These are phyloP conservation scores for Gnatocerus cornutus DNA, from an alignment of 2,888 invertebrate species.

Conservation along the genomic window DNA sequence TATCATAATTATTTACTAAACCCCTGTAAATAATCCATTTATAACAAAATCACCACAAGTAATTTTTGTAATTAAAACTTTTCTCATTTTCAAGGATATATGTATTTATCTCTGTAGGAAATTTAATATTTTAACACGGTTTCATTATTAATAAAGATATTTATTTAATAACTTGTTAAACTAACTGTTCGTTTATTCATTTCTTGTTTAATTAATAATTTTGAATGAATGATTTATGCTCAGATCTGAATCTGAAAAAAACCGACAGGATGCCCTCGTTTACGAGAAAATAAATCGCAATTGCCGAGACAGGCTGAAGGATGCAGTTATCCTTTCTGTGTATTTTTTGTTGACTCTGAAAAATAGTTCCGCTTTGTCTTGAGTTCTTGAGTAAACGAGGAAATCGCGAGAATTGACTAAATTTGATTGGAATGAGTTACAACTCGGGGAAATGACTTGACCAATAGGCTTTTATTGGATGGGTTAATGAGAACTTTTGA, in stretches of 20 bases:
- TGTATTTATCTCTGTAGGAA: background rate
- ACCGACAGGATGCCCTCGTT: slow-evolving; percentile 11
- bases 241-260: slow-evolving; percentile 12
- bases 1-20: slow-evolving; percentile 24
- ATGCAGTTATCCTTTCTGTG: slow-evolving; percentile 12
- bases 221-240: slow-evolving; percentile 7
- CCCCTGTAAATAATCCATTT: slow-evolving; percentile 9
- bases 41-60: slow-evolving; percentile 1
- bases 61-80: slow-evolving; percentile 33
- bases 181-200: slow-evolving; percentile 20
- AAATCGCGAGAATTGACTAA: slow-evolving; percentile 12
- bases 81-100: slow-evolving; percentile 10
- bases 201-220: background rate
- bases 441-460: background rate
- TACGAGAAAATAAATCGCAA: slow-evolving; percentile 23
- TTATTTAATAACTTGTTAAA: slow-evolving; percentile 16
- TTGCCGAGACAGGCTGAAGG: slow-evolving; percentile 8
- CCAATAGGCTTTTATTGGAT: slow-evolving; percentile 8
- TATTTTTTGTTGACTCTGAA: slow-evolving; percentile 19
- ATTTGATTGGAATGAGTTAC: slow-evolving; percentile 6
- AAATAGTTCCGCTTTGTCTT: slow-evolving; percentile 24
- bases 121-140: slow-evolving; percentile 1
- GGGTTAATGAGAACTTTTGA: slow-evolving; percentile 23
- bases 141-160: slow-evolving; percentile 23
- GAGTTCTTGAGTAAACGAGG: background rate